Evolutionary conservation across 2,888 invertebrate species (phyloP), one percentile per base, ranked within the genome.

Genomic region (Crematogaster levior): DNA sequence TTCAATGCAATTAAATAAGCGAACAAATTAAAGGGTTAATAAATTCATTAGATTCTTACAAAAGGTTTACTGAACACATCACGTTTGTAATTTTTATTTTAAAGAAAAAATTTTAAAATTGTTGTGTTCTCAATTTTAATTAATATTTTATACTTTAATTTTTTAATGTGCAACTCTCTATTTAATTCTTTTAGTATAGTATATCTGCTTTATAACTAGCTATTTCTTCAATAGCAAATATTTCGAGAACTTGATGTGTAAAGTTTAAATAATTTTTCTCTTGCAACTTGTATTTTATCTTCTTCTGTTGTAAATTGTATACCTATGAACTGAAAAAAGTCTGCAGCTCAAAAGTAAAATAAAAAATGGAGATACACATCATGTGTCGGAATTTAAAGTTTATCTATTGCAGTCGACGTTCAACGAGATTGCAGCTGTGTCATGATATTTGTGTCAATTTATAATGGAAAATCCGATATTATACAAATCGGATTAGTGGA

Each of bases 381-480:
- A 63, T 46, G 18, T 30, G 24, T 30, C 12, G 6, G 43, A 43
- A 73, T 73, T 72, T 43, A 73, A n/a, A 73, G 18, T 46, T 40
- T 61, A 46, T 58, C 34, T 60, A 43, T 46, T 63, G 24, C 34
- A 34, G 3, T 61, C 21, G 34, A 5, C 74, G 5, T 34, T 63
- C 24, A 24, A 74, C 34, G 63, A 63, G 48, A 74, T 63, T 48
- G 34, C 65, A 63, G 30, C 46, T 74, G 46, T 24, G n/a, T 48
- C 40, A 24, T 48, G 24, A 74, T 34, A 48, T 74, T 65, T 65
- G 12, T 63, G 34, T 74, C 46, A 63, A 74, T 74, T 46, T 63
- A 74, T 40, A 61, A 75, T 34, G n/a, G 53, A 81, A 83, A 81
- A 63, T 70, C 80, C 83, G 58, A 46, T 73, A 73, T 73, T 81